Evolutionary conservation across 1,140 invertebrate genomes (phyloP).

Genomic region (Solenopsis fugax): DNA sequence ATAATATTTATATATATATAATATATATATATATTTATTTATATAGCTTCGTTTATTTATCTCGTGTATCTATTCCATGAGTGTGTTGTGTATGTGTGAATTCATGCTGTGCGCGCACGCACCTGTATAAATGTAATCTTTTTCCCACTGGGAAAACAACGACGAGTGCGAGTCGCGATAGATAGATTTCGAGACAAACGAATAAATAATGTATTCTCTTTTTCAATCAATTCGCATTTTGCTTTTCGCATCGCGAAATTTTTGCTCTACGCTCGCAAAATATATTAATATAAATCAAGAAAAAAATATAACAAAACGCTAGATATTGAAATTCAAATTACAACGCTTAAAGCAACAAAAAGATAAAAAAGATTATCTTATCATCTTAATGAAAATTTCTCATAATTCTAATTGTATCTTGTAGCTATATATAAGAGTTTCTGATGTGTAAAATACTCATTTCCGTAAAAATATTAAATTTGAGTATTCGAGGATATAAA

Average conservation of each 20-base stretch:
- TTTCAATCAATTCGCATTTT: background rate
- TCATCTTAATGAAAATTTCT: background rate
- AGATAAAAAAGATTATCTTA: slow-evolving; percentile 2
- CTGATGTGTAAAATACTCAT: background rate
- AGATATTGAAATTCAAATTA: background rate
- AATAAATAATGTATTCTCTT: background rate
- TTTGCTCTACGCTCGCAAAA: background rate
- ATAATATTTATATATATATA: slow-evolving; percentile 15
- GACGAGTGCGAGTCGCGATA: slow-evolving; percentile 59
- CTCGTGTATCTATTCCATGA: slow-evolving; percentile 26
- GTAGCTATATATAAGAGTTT: background rate
- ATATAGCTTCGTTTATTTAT: slow-evolving; percentile 33
- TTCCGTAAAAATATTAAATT: slow-evolving; percentile 2
- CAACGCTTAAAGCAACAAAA: background rate
- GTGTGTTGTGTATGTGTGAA: background rate
- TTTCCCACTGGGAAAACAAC: slow-evolving; percentile 28
- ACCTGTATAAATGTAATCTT: slow-evolving; percentile 32
- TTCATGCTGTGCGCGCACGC: background rate
- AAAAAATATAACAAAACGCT: slow-evolving; percentile 20
- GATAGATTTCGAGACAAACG: background rate
- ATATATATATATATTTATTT: background rate
- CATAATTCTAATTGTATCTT: background rate
- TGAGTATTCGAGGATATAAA: background rate
- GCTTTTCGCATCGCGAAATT: background rate
- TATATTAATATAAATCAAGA: slow-evolving; percentile 11